Evolutionary conservation across 2,113 vertebrate genomes (phyloP).

Genomic region (Chaenogobius annularis): DNA sequence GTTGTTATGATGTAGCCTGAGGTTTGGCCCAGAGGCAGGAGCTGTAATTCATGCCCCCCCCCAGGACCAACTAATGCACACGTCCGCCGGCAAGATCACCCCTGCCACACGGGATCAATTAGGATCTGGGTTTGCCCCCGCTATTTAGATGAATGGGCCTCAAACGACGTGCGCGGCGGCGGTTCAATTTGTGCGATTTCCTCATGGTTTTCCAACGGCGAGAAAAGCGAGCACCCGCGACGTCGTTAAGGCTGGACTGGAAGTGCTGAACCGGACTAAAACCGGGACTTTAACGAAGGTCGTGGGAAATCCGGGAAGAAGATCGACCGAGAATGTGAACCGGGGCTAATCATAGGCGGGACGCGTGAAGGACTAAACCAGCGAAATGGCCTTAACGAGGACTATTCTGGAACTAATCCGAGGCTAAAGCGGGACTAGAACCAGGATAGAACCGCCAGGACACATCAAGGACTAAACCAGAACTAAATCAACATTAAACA

Average conservation of each 20-base stretch:
- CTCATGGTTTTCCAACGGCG: neutral
- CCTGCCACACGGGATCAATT: constrained; percentile 2
- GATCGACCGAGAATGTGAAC: too few species aligned
- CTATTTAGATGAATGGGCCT: neutral
- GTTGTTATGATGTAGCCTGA: constrained; percentile 23
- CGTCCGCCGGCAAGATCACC: constrained; percentile 42
- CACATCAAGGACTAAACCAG: neutral
- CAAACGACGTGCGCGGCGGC: neutral
- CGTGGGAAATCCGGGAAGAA: too few species aligned
- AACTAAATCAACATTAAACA: neutral
- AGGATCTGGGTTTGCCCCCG: constrained; percentile 3
- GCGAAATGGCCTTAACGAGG: too few species aligned
- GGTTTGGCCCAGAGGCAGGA: constrained; percentile 36
- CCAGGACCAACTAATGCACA: constrained; percentile 26
- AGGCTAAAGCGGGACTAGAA: too few species aligned
- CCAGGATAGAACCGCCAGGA: too few species aligned
- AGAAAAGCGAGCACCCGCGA: neutral
- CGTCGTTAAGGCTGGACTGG: neutral
- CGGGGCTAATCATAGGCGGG: too few species aligned
- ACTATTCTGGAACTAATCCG: too few species aligned
- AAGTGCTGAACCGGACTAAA: neutral
- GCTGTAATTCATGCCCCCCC: constrained; percentile 32
- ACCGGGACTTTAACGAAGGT: neutral
- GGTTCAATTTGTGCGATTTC: neutral
- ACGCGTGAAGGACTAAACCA: too few species aligned